phyloP scores from a whole-genome alignment of 2,888 invertebrate genomes.

The Microctonus aethiopoides region DNA sequence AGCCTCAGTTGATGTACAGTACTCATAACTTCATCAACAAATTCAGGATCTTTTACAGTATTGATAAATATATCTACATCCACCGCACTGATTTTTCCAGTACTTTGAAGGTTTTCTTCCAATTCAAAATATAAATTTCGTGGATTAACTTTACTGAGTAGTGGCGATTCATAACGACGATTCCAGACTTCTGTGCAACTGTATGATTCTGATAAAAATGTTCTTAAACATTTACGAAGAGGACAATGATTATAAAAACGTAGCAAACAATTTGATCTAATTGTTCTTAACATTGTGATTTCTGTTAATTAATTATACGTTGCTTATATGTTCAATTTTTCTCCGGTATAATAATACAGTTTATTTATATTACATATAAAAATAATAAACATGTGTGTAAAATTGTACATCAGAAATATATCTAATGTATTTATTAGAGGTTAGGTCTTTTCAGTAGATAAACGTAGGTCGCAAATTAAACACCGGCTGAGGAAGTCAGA shows the following conservation, averaged over 20 bases:
- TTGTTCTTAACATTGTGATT: no score
- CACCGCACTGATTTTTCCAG: constrained; percentile 77
- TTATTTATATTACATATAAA: no score
- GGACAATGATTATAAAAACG: neutral
- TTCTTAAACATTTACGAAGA: constrained; percentile 57
- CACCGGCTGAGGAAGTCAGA: no score
- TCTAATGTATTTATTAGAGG: no score
- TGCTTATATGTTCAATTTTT: no score
- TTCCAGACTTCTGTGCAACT: constrained; percentile 80
- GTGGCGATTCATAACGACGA: constrained; percentile 72
- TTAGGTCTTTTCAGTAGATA: no score
- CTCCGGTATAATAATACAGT: no score
- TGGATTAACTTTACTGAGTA: constrained; percentile 73
- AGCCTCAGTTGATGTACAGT: constrained; percentile 78
- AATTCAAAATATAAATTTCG: constrained; percentile 78
- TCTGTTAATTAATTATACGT: no score
- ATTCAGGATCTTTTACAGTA: constrained; percentile 70
- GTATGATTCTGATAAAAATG: constrained; percentile 79
- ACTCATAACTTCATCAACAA: constrained; percentile 80
- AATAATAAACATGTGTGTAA: no score
- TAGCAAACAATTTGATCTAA: no score
- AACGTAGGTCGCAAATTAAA: no score
- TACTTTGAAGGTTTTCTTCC: constrained; percentile 74
- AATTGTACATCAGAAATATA: no score
- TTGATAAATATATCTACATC: constrained; percentile 88